Percentiles rank a stretch among this genome's conserved stretches.
Conservation (phyloP, 2,113 vertebrate genomes). For the Oncorhynchus keta region DNA sequence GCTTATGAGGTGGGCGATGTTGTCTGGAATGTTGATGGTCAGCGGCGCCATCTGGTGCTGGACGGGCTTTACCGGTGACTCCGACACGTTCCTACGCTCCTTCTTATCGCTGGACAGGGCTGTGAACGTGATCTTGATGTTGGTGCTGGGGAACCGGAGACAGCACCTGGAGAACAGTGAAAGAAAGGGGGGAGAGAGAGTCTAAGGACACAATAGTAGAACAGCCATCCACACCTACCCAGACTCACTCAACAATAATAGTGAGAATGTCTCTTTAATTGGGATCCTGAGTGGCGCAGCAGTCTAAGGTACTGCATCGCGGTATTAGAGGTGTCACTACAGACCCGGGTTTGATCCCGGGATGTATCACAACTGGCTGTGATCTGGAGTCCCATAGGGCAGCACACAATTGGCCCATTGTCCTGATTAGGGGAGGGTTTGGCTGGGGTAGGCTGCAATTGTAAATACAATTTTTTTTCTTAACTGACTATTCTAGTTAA, state of each 20-base stretch:
- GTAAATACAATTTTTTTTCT: no score
- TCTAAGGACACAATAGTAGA: not conserved
- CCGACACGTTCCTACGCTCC: constrained; percentile 89
- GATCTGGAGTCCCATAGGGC: no score
- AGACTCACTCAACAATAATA: not conserved
- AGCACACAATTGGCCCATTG: no score
- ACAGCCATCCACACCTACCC: no score
- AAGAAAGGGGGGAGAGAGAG: not conserved
- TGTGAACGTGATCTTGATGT: constrained; percentile 98
- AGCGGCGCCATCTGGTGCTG: constrained; percentile 95
- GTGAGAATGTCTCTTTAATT: not conserved
- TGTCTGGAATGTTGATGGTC: constrained; percentile 99
- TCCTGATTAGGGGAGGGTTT: no score
- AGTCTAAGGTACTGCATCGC: no score
- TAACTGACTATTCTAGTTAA: no score
- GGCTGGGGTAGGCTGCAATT: no score
- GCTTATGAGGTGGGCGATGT: constrained; percentile 96
- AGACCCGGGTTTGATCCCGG: no score
- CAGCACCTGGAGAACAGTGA: constrained; percentile 83
- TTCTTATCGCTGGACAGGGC: constrained; percentile 90
- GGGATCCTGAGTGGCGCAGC: no score
- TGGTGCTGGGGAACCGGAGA: constrained; percentile 98
- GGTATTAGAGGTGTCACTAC: no score
- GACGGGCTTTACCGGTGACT: constrained; percentile 90
- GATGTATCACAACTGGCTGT: no score